These are phyloP conservation scores for Cepaea nemoralis DNA, from an alignment of 1,140 invertebrate genomes.

Conservation along the genomic window DNA sequence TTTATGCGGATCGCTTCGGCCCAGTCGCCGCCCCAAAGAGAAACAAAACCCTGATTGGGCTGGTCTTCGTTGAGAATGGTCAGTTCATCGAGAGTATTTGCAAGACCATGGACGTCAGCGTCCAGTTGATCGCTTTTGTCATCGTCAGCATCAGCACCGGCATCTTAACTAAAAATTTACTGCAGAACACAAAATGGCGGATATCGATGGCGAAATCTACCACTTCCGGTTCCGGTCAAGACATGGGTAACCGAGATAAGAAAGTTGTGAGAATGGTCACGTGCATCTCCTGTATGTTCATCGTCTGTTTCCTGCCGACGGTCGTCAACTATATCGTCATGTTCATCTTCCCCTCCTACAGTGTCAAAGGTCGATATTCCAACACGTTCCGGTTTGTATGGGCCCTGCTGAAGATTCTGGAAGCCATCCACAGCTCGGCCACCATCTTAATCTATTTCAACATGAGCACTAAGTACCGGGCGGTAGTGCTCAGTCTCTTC, in stretches of 20 bases:
- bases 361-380: too few species aligned
- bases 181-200: constrained; percentile 16
- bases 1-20: not conserved
- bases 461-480: too few species aligned
- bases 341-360: too few species aligned
- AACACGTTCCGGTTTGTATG: too few species aligned
- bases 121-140: not conserved
- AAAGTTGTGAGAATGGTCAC: constrained; percentile 2
- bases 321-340: not conserved
- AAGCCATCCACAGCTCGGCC: too few species aligned
- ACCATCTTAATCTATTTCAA: too few species aligned
- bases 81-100: not conserved
- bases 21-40: not conserved
- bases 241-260: not conserved
- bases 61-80: not conserved
- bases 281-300: not conserved
- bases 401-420: too few species aligned
- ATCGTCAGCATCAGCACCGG: not conserved
- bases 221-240: not conserved
- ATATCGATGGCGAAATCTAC: too few species aligned
- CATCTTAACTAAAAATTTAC: not conserved
- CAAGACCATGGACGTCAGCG: not conserved
- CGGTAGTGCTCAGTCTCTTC: too few species aligned
- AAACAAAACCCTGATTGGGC: not conserved
- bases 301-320: not conserved